Conservation (phyloP, 2,888 invertebrate species). For the Hecatera dysodea region DNA sequence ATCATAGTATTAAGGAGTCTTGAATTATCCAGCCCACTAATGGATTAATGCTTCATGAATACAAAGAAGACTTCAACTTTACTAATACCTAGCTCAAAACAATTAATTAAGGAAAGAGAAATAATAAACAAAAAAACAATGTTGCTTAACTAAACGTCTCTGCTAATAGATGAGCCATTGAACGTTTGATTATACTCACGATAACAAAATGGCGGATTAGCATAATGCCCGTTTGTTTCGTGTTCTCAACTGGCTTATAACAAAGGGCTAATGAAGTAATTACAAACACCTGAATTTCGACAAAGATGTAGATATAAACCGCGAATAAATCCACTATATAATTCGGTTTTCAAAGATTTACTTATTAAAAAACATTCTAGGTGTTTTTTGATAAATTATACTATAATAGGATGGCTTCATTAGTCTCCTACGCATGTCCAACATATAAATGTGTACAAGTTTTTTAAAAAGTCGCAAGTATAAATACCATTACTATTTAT, state of each 20-base stretch:
- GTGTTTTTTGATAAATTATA: no score
- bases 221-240: constrained; percentile 73
- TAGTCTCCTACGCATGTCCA: no score
- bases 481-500: no score
- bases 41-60: neutral
- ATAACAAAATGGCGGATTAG: constrained; percentile 65
- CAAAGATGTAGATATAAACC: constrained; percentile 19
- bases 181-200: constrained; percentile 63
- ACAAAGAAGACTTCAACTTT: neutral
- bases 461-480: no score
- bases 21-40: neutral
- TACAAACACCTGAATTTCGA: constrained; percentile 42
- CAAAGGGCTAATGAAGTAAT: constrained; percentile 72
- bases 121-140: constrained; percentile 24
- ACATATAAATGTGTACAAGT: no score
- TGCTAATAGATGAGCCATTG: constrained; percentile 53
- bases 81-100: neutral
- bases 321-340: neutral
- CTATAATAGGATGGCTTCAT: no score
- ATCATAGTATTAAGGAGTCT: no score
- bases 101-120: neutral
- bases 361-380: no score
- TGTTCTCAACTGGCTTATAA: constrained; percentile 66
- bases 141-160: constrained; percentile 33
- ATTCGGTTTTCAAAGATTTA: neutral